Evolutionary conservation across 2,888 invertebrate genomes (phyloP), one percentile per base, ranked within the genome.

Genomic region (Cynaeus angustus): DNA sequence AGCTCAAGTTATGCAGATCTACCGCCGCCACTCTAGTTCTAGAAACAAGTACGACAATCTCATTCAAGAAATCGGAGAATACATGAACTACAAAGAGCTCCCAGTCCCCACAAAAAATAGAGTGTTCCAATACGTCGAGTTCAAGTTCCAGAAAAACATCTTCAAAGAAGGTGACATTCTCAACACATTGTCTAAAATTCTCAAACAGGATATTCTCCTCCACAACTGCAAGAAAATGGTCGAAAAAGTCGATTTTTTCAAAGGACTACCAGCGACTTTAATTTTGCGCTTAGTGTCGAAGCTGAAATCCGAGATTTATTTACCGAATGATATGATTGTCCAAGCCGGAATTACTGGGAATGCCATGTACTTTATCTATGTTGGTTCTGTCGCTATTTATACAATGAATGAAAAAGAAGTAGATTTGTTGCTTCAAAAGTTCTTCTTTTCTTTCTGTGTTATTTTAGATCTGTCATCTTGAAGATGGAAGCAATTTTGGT

Each of bases 401-500:
- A 84, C 85, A 3, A 74, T 74, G 7, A 71, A 70, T 1, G 85
- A 84, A 41, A 84, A 81, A 79, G 86, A 87, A 77, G 85, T 85
- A 73, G n/a, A 37, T n/a, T 2, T 37, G 21, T 21, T 4, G 21
- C 21, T 3, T 21, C 21, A 37, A 7, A 37, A 7, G 13, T 41
- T n/a, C n/a, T n/a, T n/a, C n/a, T n/a, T n/a, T n/a, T 41, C 0
- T 12, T 68, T 66, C 28, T 33, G 5, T 52, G 12, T 58, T 48
- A 55, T 71, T 77, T 68, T 58, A 86, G 86, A 77, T 87, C 2
- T 86, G 86, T 65, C 87, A 87, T 74, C 79, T 87, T 69, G 82
- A 85, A 45, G 86, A 87, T 70, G 87, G 86, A 6, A 81, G 83
- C 1, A 82, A 86, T 73, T 87, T 87, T 72, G 87, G 87, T 0